Evolutionary conservation across 2,888 invertebrate species (phyloP).

Genomic region (Tenthredo amoena): DNA sequence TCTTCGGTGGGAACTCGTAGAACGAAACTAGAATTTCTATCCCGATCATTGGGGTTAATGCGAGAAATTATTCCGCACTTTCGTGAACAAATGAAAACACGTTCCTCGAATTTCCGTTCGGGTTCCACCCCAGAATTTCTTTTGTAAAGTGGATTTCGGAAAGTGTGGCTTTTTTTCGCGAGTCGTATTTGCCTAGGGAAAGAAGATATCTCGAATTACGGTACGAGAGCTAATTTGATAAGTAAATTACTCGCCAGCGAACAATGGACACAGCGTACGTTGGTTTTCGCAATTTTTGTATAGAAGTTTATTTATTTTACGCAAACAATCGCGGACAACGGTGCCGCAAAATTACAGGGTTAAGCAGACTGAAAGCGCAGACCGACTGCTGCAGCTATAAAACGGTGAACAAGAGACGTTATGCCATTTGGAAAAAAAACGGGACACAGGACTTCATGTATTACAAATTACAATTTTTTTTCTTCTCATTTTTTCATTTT

Average conservation of each 20-base stretch:
- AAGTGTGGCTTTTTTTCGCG: neutral
- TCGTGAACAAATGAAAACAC: neutral
- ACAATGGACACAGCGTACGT: neutral
- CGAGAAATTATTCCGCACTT: no score
- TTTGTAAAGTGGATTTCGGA: neutral
- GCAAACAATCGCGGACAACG: constrained; percentile 46
- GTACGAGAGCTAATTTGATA: constrained; percentile 17
- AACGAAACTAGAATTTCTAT: neutral
- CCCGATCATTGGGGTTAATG: no score
- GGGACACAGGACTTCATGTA: neutral
- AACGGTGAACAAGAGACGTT: constrained; percentile 12
- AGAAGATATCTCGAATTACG: neutral
- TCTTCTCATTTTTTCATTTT: neutral
- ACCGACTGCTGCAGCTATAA: neutral
- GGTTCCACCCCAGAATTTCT: neutral
- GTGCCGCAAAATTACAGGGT: constrained; percentile 48
- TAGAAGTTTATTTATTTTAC: constrained; percentile 13
- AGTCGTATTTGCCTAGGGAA: neutral
- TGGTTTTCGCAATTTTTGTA: constrained; percentile 3
- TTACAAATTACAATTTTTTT: neutral
- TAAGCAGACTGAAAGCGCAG: neutral
- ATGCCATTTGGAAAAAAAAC: constrained; percentile 15
- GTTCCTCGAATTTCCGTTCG: neutral
- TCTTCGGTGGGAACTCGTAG: neutral
- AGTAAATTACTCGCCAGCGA: constrained; percentile 1